A percentile compares a stretch with the other conserved stretches of the same genome.
Evolutionary conservation across 1,140 invertebrate genomes (phyloP).

Genomic region (Arctopsyche grandis): DNA sequence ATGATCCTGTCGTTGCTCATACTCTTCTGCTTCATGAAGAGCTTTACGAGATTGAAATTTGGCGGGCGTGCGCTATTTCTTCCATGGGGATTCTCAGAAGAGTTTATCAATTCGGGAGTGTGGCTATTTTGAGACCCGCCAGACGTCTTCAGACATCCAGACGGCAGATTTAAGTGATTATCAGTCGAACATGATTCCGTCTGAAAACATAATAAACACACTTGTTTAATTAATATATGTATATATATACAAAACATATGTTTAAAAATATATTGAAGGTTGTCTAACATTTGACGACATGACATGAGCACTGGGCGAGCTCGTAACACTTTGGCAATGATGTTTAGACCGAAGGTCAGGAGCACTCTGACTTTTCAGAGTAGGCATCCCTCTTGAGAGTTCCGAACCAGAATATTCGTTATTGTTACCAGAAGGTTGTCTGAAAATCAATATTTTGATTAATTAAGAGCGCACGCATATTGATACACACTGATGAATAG

Average conservation of each 20-base stretch:
- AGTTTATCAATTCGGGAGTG: constrained; percentile 71
- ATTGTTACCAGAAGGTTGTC: constrained; percentile 83
- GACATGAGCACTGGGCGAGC: constrained; percentile 6
- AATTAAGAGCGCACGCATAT: background rate
- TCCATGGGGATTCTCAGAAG: constrained; percentile 63
- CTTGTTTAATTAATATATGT: constrained; percentile 19
- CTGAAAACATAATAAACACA: constrained; percentile 58
- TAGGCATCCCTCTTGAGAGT: constrained; percentile 62
- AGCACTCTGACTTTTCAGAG: constrained; percentile 78
- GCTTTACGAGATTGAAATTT: constrained; percentile 84
- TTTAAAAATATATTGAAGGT: background rate
- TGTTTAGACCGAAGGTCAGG: constrained; percentile 69
- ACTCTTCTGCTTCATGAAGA: constrained; percentile 91
- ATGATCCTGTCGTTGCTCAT: constrained; percentile 77
- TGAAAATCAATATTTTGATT: constrained; percentile 57
- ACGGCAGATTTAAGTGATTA: constrained; percentile 65
- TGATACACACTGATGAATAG: background rate
- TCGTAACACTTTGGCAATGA: constrained; percentile 15
- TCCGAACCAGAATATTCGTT: constrained; percentile 67
- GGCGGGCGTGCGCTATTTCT: constrained; percentile 58
- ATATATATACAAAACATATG: constrained; percentile 4
- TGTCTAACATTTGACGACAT: constrained; percentile 31
- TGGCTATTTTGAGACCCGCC: constrained; percentile 68
- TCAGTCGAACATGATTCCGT: constrained; percentile 66
- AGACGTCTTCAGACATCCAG: constrained; percentile 71